Evolutionary conservation across 1,140 invertebrate species (phyloP).

Genomic region (Globodera ellingtonae): DNA sequence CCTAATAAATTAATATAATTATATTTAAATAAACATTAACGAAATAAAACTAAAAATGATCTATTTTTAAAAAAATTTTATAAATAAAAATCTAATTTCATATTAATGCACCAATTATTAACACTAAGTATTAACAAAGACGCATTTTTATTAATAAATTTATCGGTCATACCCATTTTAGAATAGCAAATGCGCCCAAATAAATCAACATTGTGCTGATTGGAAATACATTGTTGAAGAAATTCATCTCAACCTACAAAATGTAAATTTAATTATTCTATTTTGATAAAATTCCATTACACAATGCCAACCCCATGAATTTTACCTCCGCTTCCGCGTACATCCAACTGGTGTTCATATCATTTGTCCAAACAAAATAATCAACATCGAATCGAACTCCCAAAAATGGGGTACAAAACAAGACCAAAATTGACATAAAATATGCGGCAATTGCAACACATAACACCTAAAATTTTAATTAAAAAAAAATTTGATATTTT

Average conservation of each 20-base stretch:
- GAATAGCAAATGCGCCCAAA: not conserved
- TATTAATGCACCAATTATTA: too few species aligned
- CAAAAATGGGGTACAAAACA: constrained; percentile 2
- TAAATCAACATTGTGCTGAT: not conserved
- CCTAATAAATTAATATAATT: not conserved
- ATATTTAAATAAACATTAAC: too few species aligned
- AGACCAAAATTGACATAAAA: not conserved
- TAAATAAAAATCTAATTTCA: too few species aligned
- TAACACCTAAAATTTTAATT: not conserved
- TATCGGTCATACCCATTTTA: not conserved
- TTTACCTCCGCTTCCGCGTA: not conserved
- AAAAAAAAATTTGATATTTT: not conserved
- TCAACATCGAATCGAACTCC: not conserved
- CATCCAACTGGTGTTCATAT: constrained; percentile 13
- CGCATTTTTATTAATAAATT: too few species aligned
- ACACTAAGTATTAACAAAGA: too few species aligned
- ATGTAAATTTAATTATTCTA: not conserved
- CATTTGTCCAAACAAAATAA: constrained; percentile 1
- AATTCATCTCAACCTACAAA: constrained; percentile 1
- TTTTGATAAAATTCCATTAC: not conserved
- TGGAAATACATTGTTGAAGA: constrained; percentile 14
- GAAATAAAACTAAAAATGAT: too few species aligned
- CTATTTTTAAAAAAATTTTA: too few species aligned
- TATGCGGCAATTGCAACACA: not conserved
- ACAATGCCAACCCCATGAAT: too few species aligned